Evolutionary conservation across 2,888 invertebrate genomes (phyloP).

Genomic region (Ditula angustiorana): DNA sequence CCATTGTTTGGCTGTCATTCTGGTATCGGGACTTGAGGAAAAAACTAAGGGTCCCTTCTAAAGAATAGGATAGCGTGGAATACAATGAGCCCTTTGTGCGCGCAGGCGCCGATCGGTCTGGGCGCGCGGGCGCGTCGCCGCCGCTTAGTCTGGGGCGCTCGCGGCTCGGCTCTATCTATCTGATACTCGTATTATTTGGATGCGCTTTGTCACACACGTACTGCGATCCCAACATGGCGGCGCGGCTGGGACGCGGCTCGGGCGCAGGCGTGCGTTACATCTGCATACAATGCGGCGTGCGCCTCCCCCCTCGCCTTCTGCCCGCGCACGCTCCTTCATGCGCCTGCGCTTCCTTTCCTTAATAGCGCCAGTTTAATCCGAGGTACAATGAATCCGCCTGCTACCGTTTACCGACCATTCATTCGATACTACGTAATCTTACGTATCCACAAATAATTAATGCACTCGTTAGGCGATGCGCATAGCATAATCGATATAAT

Average conservation of each 20-base stretch:
- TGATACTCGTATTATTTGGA: conserved; percentile 42
- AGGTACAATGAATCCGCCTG: conserved; percentile 37
- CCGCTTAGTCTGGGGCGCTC: conserved; percentile 64
- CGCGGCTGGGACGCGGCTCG: conserved; percentile 44
- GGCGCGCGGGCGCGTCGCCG: conserved; percentile 61
- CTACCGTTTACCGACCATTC: conserved; percentile 32
- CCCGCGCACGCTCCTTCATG: conserved; percentile 9
- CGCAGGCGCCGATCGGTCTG: conserved; percentile 83
- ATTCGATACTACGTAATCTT: conserved; percentile 9
- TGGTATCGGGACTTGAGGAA: conserved; percentile 78
- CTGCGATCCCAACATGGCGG: conserved; percentile 46
- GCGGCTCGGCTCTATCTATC: conserved; percentile 44
- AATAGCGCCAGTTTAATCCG: conserved; percentile 37
- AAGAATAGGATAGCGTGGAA: conserved; percentile 70
- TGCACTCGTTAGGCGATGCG: no score
- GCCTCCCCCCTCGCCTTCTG: conserved; percentile 19
- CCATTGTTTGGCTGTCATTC: conserved; percentile 82
- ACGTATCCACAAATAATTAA: background rate
- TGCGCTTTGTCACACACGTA: conserved; percentile 53
- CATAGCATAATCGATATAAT: no score
- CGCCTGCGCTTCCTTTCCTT: conserved; percentile 37
- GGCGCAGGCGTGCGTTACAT: conserved; percentile 50
- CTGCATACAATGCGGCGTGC: conserved; percentile 60
- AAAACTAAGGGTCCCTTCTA: conserved; percentile 72
- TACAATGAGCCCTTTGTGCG: conserved; percentile 82